Evolutionary conservation across 2,797 vertebrate genomes (phyloP).

Genomic region (Coregonus suidteri): DNA sequence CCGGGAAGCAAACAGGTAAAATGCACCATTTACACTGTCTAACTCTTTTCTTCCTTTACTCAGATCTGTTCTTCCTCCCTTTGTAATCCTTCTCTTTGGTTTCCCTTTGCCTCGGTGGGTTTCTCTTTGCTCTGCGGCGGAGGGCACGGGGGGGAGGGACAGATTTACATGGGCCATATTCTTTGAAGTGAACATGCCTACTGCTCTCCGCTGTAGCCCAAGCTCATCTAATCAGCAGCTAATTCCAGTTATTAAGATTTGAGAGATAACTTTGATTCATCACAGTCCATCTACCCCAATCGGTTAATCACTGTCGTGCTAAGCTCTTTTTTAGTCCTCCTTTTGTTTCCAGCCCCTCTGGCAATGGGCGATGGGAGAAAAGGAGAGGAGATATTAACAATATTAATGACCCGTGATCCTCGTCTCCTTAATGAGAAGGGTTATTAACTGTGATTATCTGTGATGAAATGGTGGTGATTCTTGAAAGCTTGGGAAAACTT

Average conservation of each 20-base stretch:
- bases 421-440: conserved; percentile 73
- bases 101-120: conserved; percentile 22
- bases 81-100: conserved; percentile 34
- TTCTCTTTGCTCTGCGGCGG: conserved; percentile 34
- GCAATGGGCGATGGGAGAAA: conserved; percentile 50
- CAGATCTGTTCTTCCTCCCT: conserved; percentile 29
- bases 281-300: conserved; percentile 73
- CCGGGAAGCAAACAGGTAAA: conserved; percentile 26
- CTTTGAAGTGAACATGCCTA: conserved; percentile 66
- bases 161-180: conserved; percentile 58
- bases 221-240: conserved; percentile 73
- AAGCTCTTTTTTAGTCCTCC: conserved; percentile 28
- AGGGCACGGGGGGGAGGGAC: conserved; percentile 26
- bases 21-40: conserved; percentile 31
- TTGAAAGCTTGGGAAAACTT: conserved; percentile 71
- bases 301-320: conserved; percentile 75
- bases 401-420: conserved; percentile 75
- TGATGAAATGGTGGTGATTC: conserved; percentile 72
- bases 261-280: conserved; percentile 77
- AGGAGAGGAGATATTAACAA: conserved; percentile 74
- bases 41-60: conserved; percentile 10
- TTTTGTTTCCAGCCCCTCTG: conserved; percentile 69
- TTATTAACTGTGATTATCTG: conserved; percentile 78
- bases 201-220: conserved; percentile 51
- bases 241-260: conserved; percentile 79